Evolutionary conservation across 2,113 vertebrate species (phyloP).

Genomic region (Rhipidura dahli): DNA sequence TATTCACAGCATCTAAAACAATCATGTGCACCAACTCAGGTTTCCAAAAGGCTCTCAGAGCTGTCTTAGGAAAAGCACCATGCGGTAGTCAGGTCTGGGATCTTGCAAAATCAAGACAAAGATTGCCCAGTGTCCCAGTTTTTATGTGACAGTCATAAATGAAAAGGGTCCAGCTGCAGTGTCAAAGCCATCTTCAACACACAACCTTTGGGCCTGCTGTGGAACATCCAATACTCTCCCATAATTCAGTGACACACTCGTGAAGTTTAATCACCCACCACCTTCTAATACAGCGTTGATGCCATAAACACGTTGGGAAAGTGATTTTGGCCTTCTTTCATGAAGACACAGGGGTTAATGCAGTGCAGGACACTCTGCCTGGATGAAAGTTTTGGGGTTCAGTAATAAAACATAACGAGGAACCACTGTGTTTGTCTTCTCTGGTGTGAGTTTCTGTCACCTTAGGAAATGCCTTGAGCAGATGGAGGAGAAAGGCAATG

Average conservation of each 20-base stretch:
- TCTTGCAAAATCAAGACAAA: background rate
- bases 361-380: background rate
- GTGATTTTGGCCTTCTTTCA: background rate
- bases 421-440: background rate
- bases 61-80: background rate
- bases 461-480: background rate
- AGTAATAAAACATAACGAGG: background rate
- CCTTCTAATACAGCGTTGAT: background rate
- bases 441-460: background rate
- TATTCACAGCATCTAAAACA: background rate
- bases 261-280: background rate
- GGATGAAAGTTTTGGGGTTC: background rate
- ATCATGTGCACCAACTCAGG: background rate
- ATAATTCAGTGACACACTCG: background rate
- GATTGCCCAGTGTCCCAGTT: background rate
- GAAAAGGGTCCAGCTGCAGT: background rate
- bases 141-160: background rate
- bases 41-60: constrained; percentile 9
- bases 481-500: background rate
- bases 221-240: background rate
- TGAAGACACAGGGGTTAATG: background rate
- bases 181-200: background rate
- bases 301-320: background rate
- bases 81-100: background rate
- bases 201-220: background rate